Evolutionary conservation across 1,140 invertebrate genomes (phyloP).

Genomic region (Forficula auricularia): DNA sequence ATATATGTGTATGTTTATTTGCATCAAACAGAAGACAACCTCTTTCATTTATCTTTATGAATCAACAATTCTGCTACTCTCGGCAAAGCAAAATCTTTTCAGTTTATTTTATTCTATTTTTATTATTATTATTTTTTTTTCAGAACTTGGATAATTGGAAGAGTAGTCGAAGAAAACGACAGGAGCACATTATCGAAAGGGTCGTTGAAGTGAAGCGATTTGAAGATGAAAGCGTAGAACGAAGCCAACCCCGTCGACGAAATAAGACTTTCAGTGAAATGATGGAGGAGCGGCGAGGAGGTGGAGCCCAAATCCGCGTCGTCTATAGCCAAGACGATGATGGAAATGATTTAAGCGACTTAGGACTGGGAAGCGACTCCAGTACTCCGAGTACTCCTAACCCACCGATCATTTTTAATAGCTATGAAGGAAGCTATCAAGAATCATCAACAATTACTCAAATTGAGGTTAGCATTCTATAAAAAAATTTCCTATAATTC

Average conservation of each 20-base stretch:
- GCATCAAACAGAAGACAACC: no score
- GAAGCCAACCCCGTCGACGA: constrained; percentile 37
- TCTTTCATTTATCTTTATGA: no score
- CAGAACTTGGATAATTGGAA: constrained; percentile 91
- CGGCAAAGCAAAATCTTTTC: no score
- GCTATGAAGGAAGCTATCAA: no score
- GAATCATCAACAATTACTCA: no score
- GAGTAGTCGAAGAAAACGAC: constrained; percentile 70
- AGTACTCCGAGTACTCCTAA: constrained; percentile 52
- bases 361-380: constrained; percentile 60
- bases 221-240: constrained; percentile 55
- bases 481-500: no score
- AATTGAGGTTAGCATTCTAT: no score
- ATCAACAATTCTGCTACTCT: no score
- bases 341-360: constrained; percentile 60
- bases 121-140: no score
- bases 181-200: constrained; percentile 74
- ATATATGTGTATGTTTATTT: no score
- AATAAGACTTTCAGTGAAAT: constrained; percentile 89
- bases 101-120: no score
- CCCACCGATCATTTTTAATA: constrained; percentile 47
- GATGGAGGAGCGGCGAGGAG: constrained; percentile 64
- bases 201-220: constrained; percentile 76
- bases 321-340: constrained; percentile 43
- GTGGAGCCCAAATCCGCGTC: background rate